A percentile compares a stretch with the other conserved stretches of the same genome.
Conservation (phyloP, 2,797 vertebrate species). For the Danio albolineatus region DNA sequence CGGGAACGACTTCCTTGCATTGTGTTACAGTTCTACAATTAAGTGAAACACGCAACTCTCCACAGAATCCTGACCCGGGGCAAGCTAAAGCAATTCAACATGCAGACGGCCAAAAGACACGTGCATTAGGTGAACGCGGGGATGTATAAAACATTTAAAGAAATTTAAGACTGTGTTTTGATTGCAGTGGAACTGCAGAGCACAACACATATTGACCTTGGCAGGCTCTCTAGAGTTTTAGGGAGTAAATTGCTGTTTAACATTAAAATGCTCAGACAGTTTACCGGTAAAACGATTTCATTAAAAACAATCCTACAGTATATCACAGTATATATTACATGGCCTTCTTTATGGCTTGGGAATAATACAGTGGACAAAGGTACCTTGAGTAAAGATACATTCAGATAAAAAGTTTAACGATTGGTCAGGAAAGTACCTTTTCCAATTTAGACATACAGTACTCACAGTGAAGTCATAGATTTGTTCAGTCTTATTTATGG, state of each 20-base stretch:
- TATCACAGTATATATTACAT: conserved; percentile 13
- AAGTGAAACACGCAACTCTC: conserved; percentile 26
- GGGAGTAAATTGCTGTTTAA: conserved; percentile 20
- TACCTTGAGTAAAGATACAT: neutral
- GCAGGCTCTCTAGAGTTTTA: conserved; percentile 12
- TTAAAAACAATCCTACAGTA: neutral
- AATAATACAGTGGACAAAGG: conserved; percentile 3
- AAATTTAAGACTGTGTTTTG: conserved; percentile 37
- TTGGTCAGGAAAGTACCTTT: neutral
- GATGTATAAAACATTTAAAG: conserved; percentile 8
- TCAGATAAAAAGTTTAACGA: neutral
- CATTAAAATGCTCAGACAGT: neutral
- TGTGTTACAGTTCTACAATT: conserved; percentile 27
- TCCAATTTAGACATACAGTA: neutral
- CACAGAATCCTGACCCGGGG: conserved; percentile 33
- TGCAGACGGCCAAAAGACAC: conserved; percentile 16
- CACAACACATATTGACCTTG: conserved; percentile 26
- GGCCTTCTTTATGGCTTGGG: neutral
- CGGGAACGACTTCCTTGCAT: conserved; percentile 27
- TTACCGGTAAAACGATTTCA: conserved; percentile 4
- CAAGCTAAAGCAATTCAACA: conserved; percentile 32
- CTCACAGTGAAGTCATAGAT: conserved; percentile 1
- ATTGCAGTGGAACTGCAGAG: conserved; percentile 43
- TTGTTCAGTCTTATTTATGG: conserved; percentile 9
- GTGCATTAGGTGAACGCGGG: neutral